Evolutionary conservation across 2,113 vertebrate species (phyloP), one percentile per base, ranked within the genome.

Genomic region (Python bivittatus): DNA sequence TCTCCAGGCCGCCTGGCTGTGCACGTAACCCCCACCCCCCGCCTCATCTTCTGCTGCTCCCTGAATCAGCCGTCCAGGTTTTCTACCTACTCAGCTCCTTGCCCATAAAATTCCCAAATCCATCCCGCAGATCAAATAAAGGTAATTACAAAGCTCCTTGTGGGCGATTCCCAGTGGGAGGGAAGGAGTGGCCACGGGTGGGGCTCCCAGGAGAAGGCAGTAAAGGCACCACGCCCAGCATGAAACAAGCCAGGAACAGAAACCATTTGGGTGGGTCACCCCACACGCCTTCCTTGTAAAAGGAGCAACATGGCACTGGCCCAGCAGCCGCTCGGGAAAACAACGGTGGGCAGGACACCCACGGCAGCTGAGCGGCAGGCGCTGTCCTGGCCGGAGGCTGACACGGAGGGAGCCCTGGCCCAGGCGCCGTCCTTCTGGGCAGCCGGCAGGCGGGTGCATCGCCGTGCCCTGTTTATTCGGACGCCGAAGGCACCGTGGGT

Each of bases 171-270:
- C 97, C 97, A 97, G 54, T 96, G 96, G 97, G 96, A 94, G 25
- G 97, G 96, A 91, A 90, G 98, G 98, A 90, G 97, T 97, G 97
- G 97, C 97, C 96, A 95, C 56, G 96, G 98, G 97, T 97, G 96
- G 97, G 97, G 97, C 95, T 91, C 92, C 93, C 93, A 94, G 54
- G 92, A 95, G 94, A 93, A 96, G 96, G 96, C 96, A 95, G 97
- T 97, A 93, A 96, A 95, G 72, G 92, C 52, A 96, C 98, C 98
- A 96, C 98, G 88, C 98, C 98, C 97, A 93, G 97, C 97, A 79
- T 98, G 98, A 98, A 98, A 98, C 97, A 98, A 95, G 98, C 97
- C 97, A 97, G 97, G 96, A 97, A 97, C 97, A 98, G 98, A 98
- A 98, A 98, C 97, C 98, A 98, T 97, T 97, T 97, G 97, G 98